A percentile compares a stretch with the other conserved stretches of the same genome.
These are phyloP conservation scores for Amphiura filiformis DNA, from an alignment of 35 echinoderm and acorn worm genomes.

Conservation along the genomic window DNA sequence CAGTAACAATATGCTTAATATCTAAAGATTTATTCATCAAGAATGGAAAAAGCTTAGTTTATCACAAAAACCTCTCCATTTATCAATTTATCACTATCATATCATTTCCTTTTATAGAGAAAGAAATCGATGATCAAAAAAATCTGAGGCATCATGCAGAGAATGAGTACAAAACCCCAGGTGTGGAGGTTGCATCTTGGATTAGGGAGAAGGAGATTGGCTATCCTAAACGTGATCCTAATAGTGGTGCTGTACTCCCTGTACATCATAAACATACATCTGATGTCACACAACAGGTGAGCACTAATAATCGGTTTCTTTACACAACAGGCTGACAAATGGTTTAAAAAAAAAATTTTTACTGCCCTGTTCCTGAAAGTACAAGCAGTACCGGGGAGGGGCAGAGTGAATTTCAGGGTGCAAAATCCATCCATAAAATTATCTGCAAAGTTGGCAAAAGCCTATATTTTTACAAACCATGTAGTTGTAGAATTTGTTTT, in stretches of 20 bases:
- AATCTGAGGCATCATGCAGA: conserved; percentile 32
- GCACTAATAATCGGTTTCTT: not conserved
- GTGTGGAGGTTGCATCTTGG: conserved; percentile 77
- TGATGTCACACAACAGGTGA: conserved; percentile 91
- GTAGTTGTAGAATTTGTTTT: not conserved
- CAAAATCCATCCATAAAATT: too few species aligned
- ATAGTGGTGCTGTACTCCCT: conserved; percentile 57
- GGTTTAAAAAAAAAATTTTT: not conserved
- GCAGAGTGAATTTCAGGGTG: too few species aligned
- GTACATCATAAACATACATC: conserved; percentile 77
- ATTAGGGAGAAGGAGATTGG: conserved; percentile 87
- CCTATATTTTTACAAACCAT: too few species aligned
- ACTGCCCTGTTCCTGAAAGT: not conserved
- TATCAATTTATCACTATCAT: not conserved
- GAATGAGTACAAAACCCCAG: conserved; percentile 48
- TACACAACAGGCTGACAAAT: too few species aligned
- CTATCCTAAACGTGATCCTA: conserved; percentile 78
- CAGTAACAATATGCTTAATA: too few species aligned
- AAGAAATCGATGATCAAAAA: conserved; percentile 71
- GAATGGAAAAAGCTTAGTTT: too few species aligned
- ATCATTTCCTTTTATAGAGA: conserved; percentile 32
- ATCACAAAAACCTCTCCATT: too few species aligned
- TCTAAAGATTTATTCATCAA: too few species aligned
- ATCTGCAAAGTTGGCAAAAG: too few species aligned
- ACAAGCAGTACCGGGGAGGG: not conserved